Evolutionary conservation across 2,888 invertebrate genomes (phyloP), one percentile per base, ranked within the genome.

Genomic region (Sympetrum striolatum): DNA sequence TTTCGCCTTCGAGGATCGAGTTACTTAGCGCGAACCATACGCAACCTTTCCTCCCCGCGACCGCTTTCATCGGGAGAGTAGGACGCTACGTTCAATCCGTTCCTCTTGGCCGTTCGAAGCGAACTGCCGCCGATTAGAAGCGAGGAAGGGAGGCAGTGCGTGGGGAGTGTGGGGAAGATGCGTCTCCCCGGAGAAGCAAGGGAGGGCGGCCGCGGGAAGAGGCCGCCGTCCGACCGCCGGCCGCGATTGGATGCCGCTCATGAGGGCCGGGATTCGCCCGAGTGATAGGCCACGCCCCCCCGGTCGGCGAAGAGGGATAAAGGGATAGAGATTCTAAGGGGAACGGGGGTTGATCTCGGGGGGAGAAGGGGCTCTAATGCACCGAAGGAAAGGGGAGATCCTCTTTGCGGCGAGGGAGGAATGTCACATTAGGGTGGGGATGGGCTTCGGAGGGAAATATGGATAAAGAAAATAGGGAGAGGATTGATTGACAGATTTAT

Each of bases 251-350:
- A 37, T 53, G 86, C 60, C 22, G 60, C 35, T 58, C 60, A 37
- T 86, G 86, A 35, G 64, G 35, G 60, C 37, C 86, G 86, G 86
- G 86, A 86, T 86, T 86, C 86, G 86, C 64, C 86, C 86, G 60
- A 37, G 60, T 14, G n/a, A 22, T 37, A 86, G n/a, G 86, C 86
- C 86, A 86, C 86, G 86, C 86, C 86, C 64, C 82, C 31, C 14
- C n/a, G 18, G 44, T 10, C 31, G 60, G 22, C 44, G 81, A 53
- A 35, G 25, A 82, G 86, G 86, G 86, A 53, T 53, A 53, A 48
- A 60, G 60, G 86, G 53, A 15, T 15, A 22, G 39, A n/a, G 80
- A 37, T 37, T 5, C n/a, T 18, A 80, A 37, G 37, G 35, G 80
- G 80, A 6, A 37, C 31, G 80, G 80, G 31, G 80, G n/a, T 73